phyloP scores from a whole-genome alignment of 2,888 invertebrate genomes.

The Melinopterus prodromus region DNA sequence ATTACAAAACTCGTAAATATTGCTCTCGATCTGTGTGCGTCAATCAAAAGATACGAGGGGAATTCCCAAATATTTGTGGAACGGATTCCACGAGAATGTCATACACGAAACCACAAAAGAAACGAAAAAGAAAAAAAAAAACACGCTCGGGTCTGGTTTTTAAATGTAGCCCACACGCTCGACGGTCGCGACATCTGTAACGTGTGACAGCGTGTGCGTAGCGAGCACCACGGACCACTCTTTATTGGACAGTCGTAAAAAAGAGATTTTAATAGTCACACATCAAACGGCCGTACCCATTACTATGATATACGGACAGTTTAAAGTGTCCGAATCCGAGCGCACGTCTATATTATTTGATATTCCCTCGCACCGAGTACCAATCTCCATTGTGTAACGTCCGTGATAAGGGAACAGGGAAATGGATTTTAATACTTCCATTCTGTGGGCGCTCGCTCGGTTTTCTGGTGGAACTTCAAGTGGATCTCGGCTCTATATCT shows the following conservation, averaged over 20 bases:
- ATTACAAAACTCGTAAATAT: not conserved
- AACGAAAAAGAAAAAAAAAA: not conserved
- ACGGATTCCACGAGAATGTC: not conserved
- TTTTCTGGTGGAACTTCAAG: not conserved
- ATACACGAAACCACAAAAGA: not conserved
- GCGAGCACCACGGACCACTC: not conserved
- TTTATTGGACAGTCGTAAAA: conserved; percentile 4
- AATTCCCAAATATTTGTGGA: not conserved
- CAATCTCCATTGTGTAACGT: not conserved
- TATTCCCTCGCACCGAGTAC: not conserved
- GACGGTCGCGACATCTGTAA: not conserved
- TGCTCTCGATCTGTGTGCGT: not conserved
- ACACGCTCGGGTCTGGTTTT: not conserved
- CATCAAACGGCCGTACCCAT: not conserved
- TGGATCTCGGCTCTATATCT: not conserved
- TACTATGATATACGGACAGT: conserved; percentile 4
- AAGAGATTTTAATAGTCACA: not conserved
- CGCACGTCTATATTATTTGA: conserved; percentile 4
- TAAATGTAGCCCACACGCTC: not conserved
- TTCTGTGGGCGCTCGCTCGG: not conserved
- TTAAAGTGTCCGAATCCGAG: conserved; percentile 4
- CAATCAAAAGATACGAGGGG: not conserved
- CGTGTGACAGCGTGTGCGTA: not conserved
- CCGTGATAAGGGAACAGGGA: not conserved
- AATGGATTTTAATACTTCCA: not conserved